Percentiles rank a stretch among this genome's conserved stretches.
These are phyloP conservation scores for Notamacropus eugenii DNA, from an alignment of 2,797 vertebrate species.

Conservation along the genomic window DNA sequence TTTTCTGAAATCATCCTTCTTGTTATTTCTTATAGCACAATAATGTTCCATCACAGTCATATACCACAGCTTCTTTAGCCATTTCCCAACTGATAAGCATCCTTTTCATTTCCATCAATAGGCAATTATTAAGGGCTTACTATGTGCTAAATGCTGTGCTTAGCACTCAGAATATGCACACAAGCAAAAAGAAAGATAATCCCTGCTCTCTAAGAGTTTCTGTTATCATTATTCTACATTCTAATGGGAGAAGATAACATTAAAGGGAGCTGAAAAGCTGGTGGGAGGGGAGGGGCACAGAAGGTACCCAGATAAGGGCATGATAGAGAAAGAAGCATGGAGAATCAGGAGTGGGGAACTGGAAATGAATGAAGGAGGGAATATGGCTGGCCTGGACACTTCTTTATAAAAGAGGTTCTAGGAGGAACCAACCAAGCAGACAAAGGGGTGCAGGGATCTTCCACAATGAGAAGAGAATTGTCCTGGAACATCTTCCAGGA, in stretches of 20 bases:
- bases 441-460: background rate
- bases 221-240: background rate
- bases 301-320: background rate
- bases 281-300: background rate
- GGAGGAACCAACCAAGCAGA: background rate
- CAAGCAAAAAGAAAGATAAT: background rate
- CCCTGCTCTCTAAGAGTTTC: background rate
- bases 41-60: too few relatives aligned
- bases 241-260: background rate
- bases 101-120: background rate
- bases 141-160: background rate
- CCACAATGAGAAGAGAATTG: background rate
- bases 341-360: background rate
- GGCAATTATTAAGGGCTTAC: background rate
- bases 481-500: background rate
- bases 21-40: too few relatives aligned
- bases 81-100: too few relatives aligned
- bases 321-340: background rate
- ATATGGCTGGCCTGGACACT: background rate
- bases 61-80: too few relatives aligned
- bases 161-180: background rate
- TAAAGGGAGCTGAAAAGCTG: background rate
- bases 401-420: background rate
- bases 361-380: background rate
- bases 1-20: too few relatives aligned